Base-by-base conservation (phyloP, 2,888 invertebrate genomes). In the Thymelicus sylvestris region DNA sequence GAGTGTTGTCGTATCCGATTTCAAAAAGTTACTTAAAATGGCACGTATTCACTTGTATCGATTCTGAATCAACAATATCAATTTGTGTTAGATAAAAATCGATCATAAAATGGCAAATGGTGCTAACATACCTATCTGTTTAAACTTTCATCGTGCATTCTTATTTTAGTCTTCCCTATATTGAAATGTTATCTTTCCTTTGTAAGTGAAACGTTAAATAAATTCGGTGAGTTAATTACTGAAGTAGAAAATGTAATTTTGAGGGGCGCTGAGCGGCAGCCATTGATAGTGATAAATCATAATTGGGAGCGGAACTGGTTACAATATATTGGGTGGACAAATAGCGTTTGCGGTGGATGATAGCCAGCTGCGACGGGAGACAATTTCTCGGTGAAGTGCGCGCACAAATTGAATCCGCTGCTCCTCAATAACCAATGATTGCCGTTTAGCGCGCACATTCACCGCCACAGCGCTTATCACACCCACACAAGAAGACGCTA, bases 371-470 rank as follows among this genome's bases (percentile, higher is more conserved):
- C 76, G 84, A 75, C 81, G 76, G 77, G 83, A 88, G 88, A 93
- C 93, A 94, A 94, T 94, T 94, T 93, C 87, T 90, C 94, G 94
- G 91, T 91, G 85, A 89, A 89, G 81, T 88, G 92, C 86, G 83
- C 86, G 81, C 87, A 86, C 85, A 92, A 92, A 93, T 93, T 91
- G 92, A 89, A 93, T 92, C 86, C 85, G 79, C 79, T 77, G 83
- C 77, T 79, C 78, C 79, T 79, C 78, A 86, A 86, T 88, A 87
- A 85, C 81, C 79, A 76, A 77, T 85, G 85, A 86, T 86, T 87
- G 84, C 81, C 83, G 83, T 82, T 89, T 86, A 85, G 81, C 81
- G 82, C 79, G 79, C 50, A 31, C 61, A 39, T 41, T 15, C 68
- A 55, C 39, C 39, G 47, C 31, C 47, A 31, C 31, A 31, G 61